phyloP scores from a whole-genome alignment of 2,888 invertebrate species.

The Alsophila aescularia region DNA sequence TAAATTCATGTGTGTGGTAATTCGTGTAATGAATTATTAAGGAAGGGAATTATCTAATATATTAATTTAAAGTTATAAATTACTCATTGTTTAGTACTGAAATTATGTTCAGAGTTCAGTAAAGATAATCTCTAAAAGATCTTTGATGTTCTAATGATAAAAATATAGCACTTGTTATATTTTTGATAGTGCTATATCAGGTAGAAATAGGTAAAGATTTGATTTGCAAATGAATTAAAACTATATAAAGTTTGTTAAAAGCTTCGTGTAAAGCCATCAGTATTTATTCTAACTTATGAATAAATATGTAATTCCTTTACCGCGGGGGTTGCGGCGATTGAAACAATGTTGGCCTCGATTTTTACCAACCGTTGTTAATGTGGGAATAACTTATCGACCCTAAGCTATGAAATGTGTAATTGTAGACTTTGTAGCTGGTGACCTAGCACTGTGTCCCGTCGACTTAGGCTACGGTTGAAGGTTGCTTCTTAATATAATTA shows the following conservation, averaged over 20 bases:
- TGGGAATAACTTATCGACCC: constrained; percentile 61
- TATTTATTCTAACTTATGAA: background rate
- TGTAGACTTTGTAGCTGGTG: constrained; percentile 51
- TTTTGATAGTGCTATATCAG: no score
- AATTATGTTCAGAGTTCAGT: no score
- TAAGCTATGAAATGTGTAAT: constrained; percentile 82
- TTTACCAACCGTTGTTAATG: constrained; percentile 57
- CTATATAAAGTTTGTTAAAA: background rate
- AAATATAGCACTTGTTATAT: no score
- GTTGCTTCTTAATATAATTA: constrained; percentile 61
- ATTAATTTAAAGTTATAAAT: no score
- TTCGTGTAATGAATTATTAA: no score
- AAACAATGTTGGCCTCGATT: constrained; percentile 77
- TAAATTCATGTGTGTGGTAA: no score
- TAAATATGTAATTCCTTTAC: background rate
- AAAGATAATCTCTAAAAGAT: no score
- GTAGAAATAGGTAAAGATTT: no score
- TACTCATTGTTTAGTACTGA: no score
- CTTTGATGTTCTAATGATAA: no score
- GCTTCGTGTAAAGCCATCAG: background rate
- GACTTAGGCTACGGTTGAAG: constrained; percentile 58
- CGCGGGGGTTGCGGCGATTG: constrained; percentile 47
- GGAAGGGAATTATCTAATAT: no score
- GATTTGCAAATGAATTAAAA: no score
- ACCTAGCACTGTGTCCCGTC: constrained; percentile 44